Base-by-base conservation (phyloP, 2,113 vertebrate genomes). In the Cheirogaleus medius region DNA sequence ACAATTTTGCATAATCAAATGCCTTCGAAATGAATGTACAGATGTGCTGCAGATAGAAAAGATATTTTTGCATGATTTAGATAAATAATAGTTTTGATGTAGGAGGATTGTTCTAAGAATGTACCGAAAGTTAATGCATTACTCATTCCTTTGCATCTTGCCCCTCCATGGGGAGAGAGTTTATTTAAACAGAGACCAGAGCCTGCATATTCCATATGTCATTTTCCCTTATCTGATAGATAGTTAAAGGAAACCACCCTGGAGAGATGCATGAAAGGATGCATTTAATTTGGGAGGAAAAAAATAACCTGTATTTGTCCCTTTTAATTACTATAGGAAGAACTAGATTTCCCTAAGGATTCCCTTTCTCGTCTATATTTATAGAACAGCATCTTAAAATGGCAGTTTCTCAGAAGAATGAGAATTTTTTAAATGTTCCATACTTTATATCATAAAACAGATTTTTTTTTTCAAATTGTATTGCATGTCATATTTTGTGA, bases 321-420 rank as follows among this genome's bases (percentile, higher is more conserved):
- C 47, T 97, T 91, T 92, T 85, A 92, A 80, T 97, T 60, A 54
- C 58, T 29, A 0, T 94, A 10, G 13, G 20, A 97, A 85, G 52
- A 88, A 84, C 34, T 12, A 0, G 47, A 60, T 87, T 87, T 87
- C 64, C 96, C 80, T 73, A 44, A 90, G 64, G 32, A 87, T 47
- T 80, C 32, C 4, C 12, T 92, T 77, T 86, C 76, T 76, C 49
- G 44, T 91, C 17, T 87, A 0, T 80, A 80, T 68, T 87, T 95
- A 76, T 93, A 82, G 87, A 81, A 66, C n/a, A 68, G 21, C 15
- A 3, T 89, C 68, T 95, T 87, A 84, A 97, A 94, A 86, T 83
- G 78, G 39, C 71, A 91, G 27, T 94, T 94, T 94, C 76, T 47
- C 39, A 64, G 17, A 92, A 64, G 73, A 93, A 78, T 42, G 27